Conservation (phyloP, 1,140 invertebrate genomes). For the Neodiprion pinetum region DNA sequence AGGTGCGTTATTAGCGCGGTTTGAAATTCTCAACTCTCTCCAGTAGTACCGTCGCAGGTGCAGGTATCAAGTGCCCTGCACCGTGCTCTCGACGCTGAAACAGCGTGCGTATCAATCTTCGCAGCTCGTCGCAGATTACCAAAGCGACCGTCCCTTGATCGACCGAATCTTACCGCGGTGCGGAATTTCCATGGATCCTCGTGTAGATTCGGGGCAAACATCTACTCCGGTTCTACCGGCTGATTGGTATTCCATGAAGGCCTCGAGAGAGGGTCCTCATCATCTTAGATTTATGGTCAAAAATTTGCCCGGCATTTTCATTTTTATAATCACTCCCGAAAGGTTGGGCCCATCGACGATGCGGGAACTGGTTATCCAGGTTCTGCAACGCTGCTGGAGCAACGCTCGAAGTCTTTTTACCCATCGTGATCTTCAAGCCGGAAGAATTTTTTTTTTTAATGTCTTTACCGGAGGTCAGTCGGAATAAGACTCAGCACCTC, state of each 20-base stretch:
- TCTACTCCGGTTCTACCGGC: constrained; percentile 43
- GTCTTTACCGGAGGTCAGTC: too few relatives aligned
- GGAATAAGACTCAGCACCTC: too few relatives aligned
- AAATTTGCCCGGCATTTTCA: constrained; percentile 50
- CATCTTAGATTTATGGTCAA: constrained; percentile 44
- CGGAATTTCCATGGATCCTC: constrained; percentile 49
- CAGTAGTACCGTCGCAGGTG: not conserved
- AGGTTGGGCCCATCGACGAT: too few relatives aligned
- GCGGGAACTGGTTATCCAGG: too few relatives aligned
- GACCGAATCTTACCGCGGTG: constrained; percentile 11
- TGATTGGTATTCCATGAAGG: constrained; percentile 49
- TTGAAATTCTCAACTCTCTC: too few relatives aligned
- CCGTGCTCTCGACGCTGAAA: not conserved
- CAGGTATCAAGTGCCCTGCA: not conserved
- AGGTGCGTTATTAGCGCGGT: not conserved
- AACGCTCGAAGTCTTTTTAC: not conserved
- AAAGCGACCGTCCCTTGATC: not conserved
- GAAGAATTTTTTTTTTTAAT: too few relatives aligned
- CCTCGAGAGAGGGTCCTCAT: constrained; percentile 25
- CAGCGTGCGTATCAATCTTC: not conserved
- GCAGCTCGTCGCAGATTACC: not conserved
- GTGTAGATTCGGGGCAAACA: constrained; percentile 51
- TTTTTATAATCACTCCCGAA: constrained; percentile 45
- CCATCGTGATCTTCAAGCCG: too few relatives aligned
- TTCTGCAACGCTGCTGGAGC: not conserved